Evolutionary conservation across 2,888 invertebrate genomes (phyloP), one percentile per base, ranked within the genome.

Genomic region (Philereme transversata): DNA sequence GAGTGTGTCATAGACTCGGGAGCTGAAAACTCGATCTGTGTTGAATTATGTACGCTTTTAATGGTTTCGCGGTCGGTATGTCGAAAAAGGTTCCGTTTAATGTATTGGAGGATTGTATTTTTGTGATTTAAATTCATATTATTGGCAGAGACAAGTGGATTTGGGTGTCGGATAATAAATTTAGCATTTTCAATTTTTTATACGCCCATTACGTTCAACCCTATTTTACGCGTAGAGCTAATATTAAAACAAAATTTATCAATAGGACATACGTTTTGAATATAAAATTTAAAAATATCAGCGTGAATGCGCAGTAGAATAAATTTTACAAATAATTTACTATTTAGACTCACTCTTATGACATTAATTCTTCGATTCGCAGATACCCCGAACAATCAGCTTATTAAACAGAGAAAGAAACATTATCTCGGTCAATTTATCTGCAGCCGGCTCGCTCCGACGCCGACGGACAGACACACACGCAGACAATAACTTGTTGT

Each of bases 1-100:
- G 88, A 82, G 85, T 81, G 83, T 86, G 90, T 87, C 90, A 89
- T 88, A 90, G 90, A 89, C 85, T 86, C 81, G 83, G 81, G 78
- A 82, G 83, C 83, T 83, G 86, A 80, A 82, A 82, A 82, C 84
- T 83, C 85, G 87, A 85, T 84, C 86, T 79, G 79, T 73, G 78
- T 84, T 90, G 90, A 91, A 83, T 88, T 90, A 90, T 90, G 88
- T 80, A 78, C 81, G 80, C 79, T 78, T 85, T 85, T 88, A 86
- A 88, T 86, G 86, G 86, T 69, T 75, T 70, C 80, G 85, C 81
- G 86, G 84, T 84, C 77, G 74, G 79, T 78, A 78, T 76, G 62
- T 79, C 77, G 73, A 81, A 83, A 82, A 81, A 80, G 82, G 79
- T 76, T 68, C 75, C 65, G 75, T 49, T 58, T 81, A 83, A 87